phyloP scores from a whole-genome alignment of 2,797 vertebrate genomes.

The Liasis olivaceus region DNA sequence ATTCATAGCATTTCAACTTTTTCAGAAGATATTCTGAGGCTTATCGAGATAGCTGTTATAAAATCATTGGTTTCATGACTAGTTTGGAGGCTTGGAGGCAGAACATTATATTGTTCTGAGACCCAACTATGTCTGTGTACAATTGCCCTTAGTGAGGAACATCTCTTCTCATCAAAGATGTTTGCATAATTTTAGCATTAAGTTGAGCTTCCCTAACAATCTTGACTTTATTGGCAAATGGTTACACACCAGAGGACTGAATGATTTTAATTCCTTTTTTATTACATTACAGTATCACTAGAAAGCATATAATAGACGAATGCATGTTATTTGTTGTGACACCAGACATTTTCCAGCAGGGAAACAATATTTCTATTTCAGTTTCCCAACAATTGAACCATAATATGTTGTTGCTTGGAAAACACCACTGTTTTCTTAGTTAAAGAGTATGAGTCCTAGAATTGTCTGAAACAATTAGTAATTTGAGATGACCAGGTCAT shows the following conservation, averaged over 20 bases:
- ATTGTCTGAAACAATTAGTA: not conserved
- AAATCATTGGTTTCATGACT: constrained; percentile 35
- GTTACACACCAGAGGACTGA: not conserved
- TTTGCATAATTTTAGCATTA: not conserved
- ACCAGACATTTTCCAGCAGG: not conserved
- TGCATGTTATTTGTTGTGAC: not conserved
- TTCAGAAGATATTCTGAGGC: constrained; percentile 44
- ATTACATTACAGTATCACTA: not conserved
- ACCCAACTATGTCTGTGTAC: not conserved
- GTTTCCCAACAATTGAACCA: not conserved
- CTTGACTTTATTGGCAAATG: not conserved
- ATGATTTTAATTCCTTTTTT: not conserved
- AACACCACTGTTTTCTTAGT: not conserved
- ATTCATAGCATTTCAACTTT: not conserved
- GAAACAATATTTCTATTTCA: not conserved
- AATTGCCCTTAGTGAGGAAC: not conserved
- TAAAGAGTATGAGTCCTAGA: not conserved
- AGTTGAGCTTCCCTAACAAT: not conserved
- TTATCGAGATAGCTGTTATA: not conserved
- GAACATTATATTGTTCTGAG: not conserved
- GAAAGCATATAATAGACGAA: not conserved
- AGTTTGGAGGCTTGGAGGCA: constrained; percentile 27
- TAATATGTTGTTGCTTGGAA: not conserved
- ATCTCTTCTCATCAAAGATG: not conserved
- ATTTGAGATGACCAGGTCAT: not conserved